phyloP scores from a whole-genome alignment of 2,113 vertebrate genomes.

The Seriola dumerili region DNA sequence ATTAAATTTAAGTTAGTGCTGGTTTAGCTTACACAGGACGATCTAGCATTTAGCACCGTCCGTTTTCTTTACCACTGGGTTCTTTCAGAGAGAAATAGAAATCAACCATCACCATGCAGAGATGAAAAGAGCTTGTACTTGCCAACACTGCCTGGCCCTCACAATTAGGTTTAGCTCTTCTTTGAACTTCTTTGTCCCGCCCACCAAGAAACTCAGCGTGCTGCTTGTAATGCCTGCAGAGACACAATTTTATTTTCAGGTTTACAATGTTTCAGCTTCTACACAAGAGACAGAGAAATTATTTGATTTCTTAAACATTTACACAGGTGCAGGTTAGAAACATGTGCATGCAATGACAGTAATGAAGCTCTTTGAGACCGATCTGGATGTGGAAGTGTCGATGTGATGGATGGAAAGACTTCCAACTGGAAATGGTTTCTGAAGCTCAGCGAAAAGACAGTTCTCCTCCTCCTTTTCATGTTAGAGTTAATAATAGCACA shows the following conservation, averaged over 20 bases:
- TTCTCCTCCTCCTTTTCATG: neutral
- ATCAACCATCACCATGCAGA: neutral
- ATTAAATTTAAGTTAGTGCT: too few relatives aligned
- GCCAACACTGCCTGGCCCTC: neutral
- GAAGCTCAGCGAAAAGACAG: neutral
- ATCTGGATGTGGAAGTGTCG: neutral
- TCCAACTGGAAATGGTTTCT: neutral
- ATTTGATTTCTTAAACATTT: neutral
- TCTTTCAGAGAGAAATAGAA: neutral
- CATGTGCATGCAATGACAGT: neutral
- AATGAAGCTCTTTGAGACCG: neutral
- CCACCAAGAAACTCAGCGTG: slow-evolving; percentile 1
- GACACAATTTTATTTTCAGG: neutral
- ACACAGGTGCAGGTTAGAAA: neutral
- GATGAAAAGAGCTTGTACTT: neutral
- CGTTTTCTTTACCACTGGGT: neutral
- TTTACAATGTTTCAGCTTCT: slow-evolving; percentile 5
- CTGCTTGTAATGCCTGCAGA: neutral
- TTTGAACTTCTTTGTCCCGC: neutral
- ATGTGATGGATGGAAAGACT: neutral
- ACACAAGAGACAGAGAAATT: neutral
- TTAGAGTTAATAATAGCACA: slow-evolving; percentile 7
- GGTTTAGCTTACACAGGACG: too few relatives aligned
- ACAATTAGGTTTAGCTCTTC: slow-evolving; percentile 26
- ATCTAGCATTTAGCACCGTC: too few relatives aligned